Evolutionary conservation across 2,113 vertebrate genomes (phyloP).

Genomic region (Nycticryphes semicollaris): DNA sequence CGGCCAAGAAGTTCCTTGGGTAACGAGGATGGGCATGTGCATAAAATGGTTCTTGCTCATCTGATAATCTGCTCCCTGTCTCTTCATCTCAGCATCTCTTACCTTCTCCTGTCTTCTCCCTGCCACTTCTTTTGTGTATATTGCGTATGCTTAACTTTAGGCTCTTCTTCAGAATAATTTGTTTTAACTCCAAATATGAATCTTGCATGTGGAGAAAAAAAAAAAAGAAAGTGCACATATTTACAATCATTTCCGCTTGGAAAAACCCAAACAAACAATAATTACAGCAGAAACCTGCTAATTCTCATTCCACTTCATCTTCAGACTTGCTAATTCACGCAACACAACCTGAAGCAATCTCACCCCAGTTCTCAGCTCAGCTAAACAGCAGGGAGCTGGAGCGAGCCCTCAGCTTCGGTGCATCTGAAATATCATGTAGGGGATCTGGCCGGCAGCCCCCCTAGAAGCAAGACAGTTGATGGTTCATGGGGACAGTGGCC

Average conservation of each 20-base stretch:
- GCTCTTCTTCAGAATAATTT: conserved; percentile 23
- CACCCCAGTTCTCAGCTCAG: background rate
- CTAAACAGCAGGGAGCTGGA: background rate
- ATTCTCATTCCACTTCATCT: conserved; percentile 22
- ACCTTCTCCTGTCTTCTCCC: background rate
- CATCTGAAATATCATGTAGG: fast-evolving
- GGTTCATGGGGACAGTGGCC: background rate
- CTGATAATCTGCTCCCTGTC: background rate
- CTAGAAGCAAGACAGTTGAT: background rate
- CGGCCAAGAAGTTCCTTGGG: too few species aligned
- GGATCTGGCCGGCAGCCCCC: background rate
- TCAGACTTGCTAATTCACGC: background rate
- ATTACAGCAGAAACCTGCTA: conserved; percentile 21
- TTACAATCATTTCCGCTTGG: background rate
- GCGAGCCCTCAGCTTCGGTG: fast-evolving
- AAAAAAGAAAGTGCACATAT: background rate
- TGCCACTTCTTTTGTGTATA: background rate
- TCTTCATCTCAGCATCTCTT: background rate
- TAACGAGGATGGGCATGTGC: fast-evolving
- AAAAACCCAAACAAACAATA: conserved; percentile 14
- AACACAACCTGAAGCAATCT: background rate
- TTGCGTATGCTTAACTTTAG: background rate
- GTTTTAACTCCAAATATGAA: background rate
- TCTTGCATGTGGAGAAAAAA: background rate
- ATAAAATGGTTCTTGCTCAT: background rate